A percentile compares a stretch with the other conserved stretches of the same genome.
Conservation (phyloP, 2,888 invertebrate genomes). For the Limnephilus lunatus region DNA sequence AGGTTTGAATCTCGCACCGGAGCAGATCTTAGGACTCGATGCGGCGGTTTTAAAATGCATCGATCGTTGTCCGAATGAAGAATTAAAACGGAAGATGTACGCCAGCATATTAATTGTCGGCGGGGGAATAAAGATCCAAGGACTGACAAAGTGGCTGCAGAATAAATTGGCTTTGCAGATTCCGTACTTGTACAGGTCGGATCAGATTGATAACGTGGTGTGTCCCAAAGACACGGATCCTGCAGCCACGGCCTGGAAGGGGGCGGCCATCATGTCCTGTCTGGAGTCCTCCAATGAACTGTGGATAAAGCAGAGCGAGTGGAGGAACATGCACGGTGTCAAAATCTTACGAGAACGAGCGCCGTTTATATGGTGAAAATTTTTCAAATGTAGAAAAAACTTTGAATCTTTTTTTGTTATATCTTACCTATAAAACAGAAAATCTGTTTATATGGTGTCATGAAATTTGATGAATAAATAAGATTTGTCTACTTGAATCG, state of each 20-base stretch:
- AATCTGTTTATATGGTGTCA: neutral
- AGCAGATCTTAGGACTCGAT: constrained; percentile 91
- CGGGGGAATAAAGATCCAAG: constrained; percentile 92
- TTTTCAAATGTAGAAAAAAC: neutral
- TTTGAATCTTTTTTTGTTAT: neutral
- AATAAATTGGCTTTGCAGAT: constrained; percentile 91
- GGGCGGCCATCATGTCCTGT: constrained; percentile 94
- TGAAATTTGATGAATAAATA: neutral
- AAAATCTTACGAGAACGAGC: constrained; percentile 92
- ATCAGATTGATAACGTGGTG: constrained; percentile 92
- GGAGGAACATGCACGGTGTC: constrained; percentile 88
- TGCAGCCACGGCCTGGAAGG: constrained; percentile 94
- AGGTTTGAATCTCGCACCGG: constrained; percentile 84
- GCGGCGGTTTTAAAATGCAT: constrained; percentile 95
- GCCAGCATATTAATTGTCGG: constrained; percentile 94
- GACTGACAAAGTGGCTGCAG: constrained; percentile 91
- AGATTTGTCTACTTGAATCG: too few species aligned
- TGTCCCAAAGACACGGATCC: constrained; percentile 95
- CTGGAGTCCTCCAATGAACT: constrained; percentile 94
- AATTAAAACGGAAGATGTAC: constrained; percentile 95
- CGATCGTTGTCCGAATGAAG: constrained; percentile 91
- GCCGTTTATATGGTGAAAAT: constrained; percentile 89
- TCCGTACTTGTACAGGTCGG: constrained; percentile 87
- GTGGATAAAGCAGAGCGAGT: constrained; percentile 92
- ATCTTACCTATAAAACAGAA: neutral